Percentiles rank a stretch among this genome's conserved stretches.
Evolutionary conservation across 2,797 vertebrate genomes (phyloP).

Genomic region (Lagorchestes hirsutus): DNA sequence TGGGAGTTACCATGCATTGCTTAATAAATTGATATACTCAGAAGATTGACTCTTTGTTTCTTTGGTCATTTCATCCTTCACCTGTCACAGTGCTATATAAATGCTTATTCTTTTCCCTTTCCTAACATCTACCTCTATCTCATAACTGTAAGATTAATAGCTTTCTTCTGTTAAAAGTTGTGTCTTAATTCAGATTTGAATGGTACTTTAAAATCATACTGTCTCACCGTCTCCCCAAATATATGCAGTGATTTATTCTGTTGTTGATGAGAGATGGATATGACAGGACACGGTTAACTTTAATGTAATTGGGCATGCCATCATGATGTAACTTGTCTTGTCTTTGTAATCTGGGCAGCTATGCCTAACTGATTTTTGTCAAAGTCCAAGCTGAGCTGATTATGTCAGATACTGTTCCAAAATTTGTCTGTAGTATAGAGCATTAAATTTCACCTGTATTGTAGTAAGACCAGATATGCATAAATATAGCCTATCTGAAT

Average conservation of each 20-base stretch:
- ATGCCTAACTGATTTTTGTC: neutral
- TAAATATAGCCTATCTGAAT: neutral
- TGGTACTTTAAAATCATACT: neutral
- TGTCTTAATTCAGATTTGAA: constrained; percentile 28
- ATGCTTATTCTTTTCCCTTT: neutral
- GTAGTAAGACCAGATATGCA: neutral
- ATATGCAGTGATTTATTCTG: constrained; percentile 23
- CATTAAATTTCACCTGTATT: neutral
- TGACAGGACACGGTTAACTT: constrained; percentile 27
- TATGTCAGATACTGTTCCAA: neutral
- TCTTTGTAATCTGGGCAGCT: constrained; percentile 2
- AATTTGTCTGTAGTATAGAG: neutral
- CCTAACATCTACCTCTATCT: neutral
- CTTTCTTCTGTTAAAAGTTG: neutral
- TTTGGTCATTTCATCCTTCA: neutral
- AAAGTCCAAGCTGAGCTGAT: neutral
- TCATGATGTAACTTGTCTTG: neutral
- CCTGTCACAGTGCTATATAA: neutral
- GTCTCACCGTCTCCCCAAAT: neutral
- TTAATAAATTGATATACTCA: neutral
- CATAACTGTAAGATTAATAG: neutral
- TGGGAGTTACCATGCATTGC: neutral
- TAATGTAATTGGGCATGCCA: neutral
- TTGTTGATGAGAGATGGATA: constrained; percentile 21
- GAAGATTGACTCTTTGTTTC: neutral